A percentile compares a stretch with the other conserved stretches of the same genome.
phyloP scores from a whole-genome alignment of 2,113 vertebrate genomes.

The Ardeotis arabs region DNA sequence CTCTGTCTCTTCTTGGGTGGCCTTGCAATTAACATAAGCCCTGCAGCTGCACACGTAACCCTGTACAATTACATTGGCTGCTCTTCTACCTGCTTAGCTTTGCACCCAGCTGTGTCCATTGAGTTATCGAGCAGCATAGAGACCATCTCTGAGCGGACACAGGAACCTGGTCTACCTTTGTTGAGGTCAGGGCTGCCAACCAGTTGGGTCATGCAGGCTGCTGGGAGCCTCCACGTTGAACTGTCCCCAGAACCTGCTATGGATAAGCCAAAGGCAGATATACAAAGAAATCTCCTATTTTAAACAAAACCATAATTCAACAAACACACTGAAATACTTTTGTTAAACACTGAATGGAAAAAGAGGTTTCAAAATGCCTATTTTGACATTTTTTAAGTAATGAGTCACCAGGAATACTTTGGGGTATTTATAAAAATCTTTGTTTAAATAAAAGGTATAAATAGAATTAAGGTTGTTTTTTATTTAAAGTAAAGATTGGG shows the following conservation, averaged over 20 bases:
- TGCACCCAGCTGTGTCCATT: background rate
- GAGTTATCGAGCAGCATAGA: background rate
- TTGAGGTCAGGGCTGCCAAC: background rate
- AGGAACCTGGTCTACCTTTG: background rate
- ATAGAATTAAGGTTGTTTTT: background rate
- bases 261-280: background rate
- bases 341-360: background rate
- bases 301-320: background rate
- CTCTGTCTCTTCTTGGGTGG: background rate
- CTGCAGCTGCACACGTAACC: background rate
- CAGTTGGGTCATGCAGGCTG: fast-evolving
- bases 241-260: background rate
- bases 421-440: background rate
- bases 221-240: background rate
- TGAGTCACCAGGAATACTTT: background rate
- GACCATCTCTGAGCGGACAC: background rate
- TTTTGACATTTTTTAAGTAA: conserved; percentile 11
- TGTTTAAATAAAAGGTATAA: conserved; percentile 15
- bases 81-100: background rate
- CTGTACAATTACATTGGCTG: background rate
- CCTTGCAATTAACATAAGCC: background rate
- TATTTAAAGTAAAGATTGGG: background rate
- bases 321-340: background rate
- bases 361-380: background rate
- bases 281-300: background rate